Evolutionary conservation across 2,888 invertebrate genomes (phyloP).

Genomic region (Thymelicus sylvestris): DNA sequence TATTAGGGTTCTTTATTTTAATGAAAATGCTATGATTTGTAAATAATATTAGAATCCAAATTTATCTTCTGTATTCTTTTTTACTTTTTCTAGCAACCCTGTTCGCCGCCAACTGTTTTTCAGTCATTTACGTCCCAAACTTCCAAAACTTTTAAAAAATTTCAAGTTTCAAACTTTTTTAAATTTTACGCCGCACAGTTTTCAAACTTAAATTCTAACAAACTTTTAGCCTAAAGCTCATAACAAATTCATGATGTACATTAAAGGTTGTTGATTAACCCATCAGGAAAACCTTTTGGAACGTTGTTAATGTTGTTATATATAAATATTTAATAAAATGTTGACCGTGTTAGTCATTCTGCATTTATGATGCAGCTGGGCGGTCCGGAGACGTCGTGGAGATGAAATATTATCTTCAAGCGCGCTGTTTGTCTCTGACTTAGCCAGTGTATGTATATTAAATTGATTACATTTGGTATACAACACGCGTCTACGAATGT

Average conservation of each 20-base stretch:
- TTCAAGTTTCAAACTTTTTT: not conserved
- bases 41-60: too few species aligned
- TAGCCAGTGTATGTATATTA: constrained; percentile 44
- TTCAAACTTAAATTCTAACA: not conserved
- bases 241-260: constrained; percentile 14
- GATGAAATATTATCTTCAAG: constrained; percentile 52
- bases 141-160: not conserved
- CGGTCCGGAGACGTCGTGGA: constrained; percentile 49
- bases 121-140: not conserved
- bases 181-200: not conserved
- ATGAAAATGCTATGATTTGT: too few species aligned
- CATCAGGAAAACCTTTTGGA: constrained; percentile 21
- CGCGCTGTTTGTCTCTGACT: constrained; percentile 49
- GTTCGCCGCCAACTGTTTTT: not conserved
- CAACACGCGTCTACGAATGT: constrained; percentile 16
- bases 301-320: constrained; percentile 3
- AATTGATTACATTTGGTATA: constrained; percentile 26
- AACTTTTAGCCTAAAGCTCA: constrained; percentile 1
- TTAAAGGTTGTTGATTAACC: constrained; percentile 17
- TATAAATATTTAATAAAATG: constrained; percentile 29
- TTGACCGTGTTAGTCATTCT: constrained; percentile 38
- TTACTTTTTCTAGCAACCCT: too few species aligned
- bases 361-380: constrained; percentile 47
- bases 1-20: too few species aligned
- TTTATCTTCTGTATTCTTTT: too few species aligned